Conservation (phyloP, 2,113 vertebrate species). For the Prunella fulvescens region DNA sequence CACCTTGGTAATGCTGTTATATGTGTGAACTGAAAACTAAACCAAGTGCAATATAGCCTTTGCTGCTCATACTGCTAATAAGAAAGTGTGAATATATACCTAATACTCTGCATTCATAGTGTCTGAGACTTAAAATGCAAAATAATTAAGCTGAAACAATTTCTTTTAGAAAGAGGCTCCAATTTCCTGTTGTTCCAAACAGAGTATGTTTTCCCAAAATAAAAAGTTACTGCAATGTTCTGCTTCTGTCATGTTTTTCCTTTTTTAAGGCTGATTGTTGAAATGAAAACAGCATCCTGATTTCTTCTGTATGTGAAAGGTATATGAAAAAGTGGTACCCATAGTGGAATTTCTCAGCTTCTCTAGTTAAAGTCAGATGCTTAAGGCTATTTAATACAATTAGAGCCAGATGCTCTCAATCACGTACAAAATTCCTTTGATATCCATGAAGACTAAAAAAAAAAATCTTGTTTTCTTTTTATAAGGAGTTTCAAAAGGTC, state of each 20-base stretch:
- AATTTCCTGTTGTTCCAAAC: neutral
- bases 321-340: neutral
- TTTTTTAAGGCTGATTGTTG: neutral
- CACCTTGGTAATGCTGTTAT: neutral
- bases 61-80: neutral
- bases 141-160: neutral
- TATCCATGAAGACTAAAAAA: neutral
- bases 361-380: slow-evolving; percentile 26
- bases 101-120: neutral
- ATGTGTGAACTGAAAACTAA: neutral
- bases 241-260: neutral
- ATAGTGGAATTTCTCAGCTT: neutral
- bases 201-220: neutral
- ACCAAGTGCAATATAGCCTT: neutral
- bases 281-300: neutral
- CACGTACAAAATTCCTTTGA: slow-evolving; percentile 39
- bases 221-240: neutral
- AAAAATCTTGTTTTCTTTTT: slow-evolving; percentile 4
- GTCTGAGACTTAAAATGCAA: neutral
- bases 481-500: slow-evolving; percentile 20
- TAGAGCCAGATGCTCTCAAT: slow-evolving; percentile 49
- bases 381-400: slow-evolving; percentile 39
- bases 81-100: neutral
- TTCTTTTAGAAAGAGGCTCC: neutral
- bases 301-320: neutral